Evolutionary conservation across 2,888 invertebrate genomes (phyloP), one percentile per base, ranked within the genome.

Genomic region (Oscheius myriophilus): DNA sequence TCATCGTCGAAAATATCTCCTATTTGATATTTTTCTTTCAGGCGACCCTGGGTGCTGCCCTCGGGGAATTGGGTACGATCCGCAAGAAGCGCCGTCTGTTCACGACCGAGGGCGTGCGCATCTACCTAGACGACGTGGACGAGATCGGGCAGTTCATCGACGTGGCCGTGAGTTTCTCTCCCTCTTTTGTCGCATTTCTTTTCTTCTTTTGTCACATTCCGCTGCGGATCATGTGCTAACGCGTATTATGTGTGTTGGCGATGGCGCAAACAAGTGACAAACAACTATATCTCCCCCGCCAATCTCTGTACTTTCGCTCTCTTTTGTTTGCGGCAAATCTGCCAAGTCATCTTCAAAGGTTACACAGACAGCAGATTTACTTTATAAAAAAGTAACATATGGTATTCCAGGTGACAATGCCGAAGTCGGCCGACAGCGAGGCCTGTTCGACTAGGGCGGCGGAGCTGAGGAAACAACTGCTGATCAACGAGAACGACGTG

Each of bases 111-210:
- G 67, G 62, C 41, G 26, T 70, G 2, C 39, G 70, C 9, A 70
- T 70, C 23, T 70, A 70, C 41, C 33, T 70, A 46, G 70, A 70
- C 33, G 70, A 70, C 51, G 70, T 70, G 21, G 70, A 70, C 41
- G 70, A 67, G 46, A 57, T 67, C 25, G 70, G 70, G 26, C 61
- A 67, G n/a, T 70, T 70, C 67, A 67, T 70, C 43, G 70, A 70
- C 26, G 55, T 70, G 18, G 61, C 70, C 51, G 70, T 70, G 26
- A 46, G 70, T 61, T 58, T 33, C 4, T 39, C n/a, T n/a, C n/a
- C n/a, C 12, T 51, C 26, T 23, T 3, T 51, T 52, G 63, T n/a
- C 16, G 41, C 39, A 42, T 41, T 21, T 11, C 14, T n/a, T n/a
- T n/a, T n/a, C n/a, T 21, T 51, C 26, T 23, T 3, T 51, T 52